Evolutionary conservation across 2,888 invertebrate genomes (phyloP).

Genomic region (Scrobipalpa atriplicella): DNA sequence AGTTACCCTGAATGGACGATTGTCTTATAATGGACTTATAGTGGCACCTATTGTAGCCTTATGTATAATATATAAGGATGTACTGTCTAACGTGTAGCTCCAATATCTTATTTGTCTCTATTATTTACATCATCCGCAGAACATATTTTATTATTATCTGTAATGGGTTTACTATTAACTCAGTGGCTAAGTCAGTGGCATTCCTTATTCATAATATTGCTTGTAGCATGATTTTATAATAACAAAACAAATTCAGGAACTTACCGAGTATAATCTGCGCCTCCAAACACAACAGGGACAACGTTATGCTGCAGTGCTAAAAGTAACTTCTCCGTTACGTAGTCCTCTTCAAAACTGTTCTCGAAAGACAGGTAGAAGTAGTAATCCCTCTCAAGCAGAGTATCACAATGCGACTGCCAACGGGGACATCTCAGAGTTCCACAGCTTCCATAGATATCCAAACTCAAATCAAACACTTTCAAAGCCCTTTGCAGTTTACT

Average conservation of each 20-base stretch:
- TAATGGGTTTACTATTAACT: too few relatives aligned
- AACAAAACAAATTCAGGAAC: constrained; percentile 13
- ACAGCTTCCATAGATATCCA: constrained; percentile 82
- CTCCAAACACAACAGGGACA: constrained; percentile 87
- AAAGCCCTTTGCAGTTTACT: constrained; percentile 51
- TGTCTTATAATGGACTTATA: too few relatives aligned
- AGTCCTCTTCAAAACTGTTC: constrained; percentile 85
- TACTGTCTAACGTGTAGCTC: too few relatives aligned
- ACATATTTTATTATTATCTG: too few relatives aligned
- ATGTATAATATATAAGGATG: too few relatives aligned
- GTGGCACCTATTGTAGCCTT: too few relatives aligned
- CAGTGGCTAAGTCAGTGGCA: too few relatives aligned
- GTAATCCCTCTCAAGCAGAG: constrained; percentile 80
- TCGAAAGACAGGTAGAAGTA: constrained; percentile 89
- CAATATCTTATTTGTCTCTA: too few relatives aligned
- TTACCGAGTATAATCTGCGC: constrained; percentile 83
- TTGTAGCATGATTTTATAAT: too few relatives aligned
- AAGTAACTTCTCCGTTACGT: constrained; percentile 84
- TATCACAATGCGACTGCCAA: constrained; percentile 50
- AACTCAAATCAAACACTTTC: constrained; percentile 45
- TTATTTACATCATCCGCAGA: not conserved
- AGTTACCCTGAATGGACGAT: too few relatives aligned
- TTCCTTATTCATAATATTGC: too few relatives aligned
- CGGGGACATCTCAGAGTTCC: constrained; percentile 62
- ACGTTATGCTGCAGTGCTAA: constrained; percentile 81